These are phyloP conservation scores for Synaphobranchus kaupii DNA, from an alignment of 2,797 vertebrate genomes.

Conservation along the genomic window DNA sequence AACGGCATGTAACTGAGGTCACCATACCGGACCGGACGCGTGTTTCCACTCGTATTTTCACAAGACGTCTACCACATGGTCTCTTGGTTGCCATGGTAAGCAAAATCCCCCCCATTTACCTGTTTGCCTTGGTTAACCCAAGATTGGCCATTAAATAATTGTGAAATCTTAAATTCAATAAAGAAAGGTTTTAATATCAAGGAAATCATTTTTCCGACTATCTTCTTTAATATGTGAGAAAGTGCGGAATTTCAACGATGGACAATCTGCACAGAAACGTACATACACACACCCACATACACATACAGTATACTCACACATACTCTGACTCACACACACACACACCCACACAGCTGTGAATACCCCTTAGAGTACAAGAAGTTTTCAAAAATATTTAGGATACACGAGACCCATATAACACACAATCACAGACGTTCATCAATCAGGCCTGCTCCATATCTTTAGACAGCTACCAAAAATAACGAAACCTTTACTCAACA, in stretches of 20 bases:
- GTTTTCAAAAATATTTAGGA: background rate
- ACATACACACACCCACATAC: background rate
- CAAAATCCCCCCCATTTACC: conserved; percentile 38
- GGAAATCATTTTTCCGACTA: background rate
- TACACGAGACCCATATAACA: background rate
- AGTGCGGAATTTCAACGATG: background rate
- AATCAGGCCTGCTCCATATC: background rate
- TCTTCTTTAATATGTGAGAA: background rate
- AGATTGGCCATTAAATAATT: background rate
- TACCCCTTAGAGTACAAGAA: background rate
- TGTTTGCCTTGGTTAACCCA: conserved; percentile 22
- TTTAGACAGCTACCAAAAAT: conserved; percentile 2
- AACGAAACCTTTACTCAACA: conserved; percentile 4
- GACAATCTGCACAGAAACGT: conserved; percentile 22
- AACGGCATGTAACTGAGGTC: conserved; percentile 73
- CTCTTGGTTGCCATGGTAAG: conserved; percentile 37
- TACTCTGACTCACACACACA: background rate
- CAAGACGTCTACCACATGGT: conserved; percentile 56
- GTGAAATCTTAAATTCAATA: background rate
- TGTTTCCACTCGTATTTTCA: conserved; percentile 63
- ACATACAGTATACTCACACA: conserved; percentile 5
- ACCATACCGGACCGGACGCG: conserved; percentile 63
- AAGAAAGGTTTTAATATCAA: background rate
- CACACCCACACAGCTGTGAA: background rate
- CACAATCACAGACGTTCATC: background rate